phyloP scores from a whole-genome alignment of 2,888 invertebrate genomes.

The Ellobium chinense region DNA sequence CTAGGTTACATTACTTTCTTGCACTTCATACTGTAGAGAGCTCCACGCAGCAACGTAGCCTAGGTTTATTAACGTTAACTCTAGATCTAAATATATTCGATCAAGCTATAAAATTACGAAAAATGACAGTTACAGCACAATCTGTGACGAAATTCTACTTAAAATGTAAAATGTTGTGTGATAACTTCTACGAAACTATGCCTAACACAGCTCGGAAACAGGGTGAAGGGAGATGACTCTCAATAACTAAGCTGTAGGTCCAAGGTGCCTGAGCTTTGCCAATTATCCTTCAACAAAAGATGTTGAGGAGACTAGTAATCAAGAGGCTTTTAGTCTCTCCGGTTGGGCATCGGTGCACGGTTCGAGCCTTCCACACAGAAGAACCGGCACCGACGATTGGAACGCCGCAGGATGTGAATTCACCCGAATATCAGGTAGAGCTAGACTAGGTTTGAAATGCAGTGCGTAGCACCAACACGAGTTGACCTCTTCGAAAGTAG shows the following conservation, averaged over 20 bases:
- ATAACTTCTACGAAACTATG: not conserved
- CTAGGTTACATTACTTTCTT: slow-evolving; percentile 37
- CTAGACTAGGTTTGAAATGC: not conserved
- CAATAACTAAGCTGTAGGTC: not conserved
- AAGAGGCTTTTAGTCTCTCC: not conserved
- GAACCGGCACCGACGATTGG: slow-evolving; percentile 72
- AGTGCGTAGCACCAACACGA: too few relatives aligned
- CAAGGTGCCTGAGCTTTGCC: not conserved
- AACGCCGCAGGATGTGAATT: slow-evolving; percentile 62
- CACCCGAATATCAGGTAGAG: slow-evolving; percentile 72
- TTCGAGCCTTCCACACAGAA: slow-evolving; percentile 25
- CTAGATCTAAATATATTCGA: too few relatives aligned
- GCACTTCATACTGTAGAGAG: not conserved
- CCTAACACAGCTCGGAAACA: too few relatives aligned
- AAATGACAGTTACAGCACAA: too few relatives aligned
- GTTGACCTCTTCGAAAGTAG: too few relatives aligned
- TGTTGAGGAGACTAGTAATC: not conserved
- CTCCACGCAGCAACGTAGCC: too few relatives aligned
- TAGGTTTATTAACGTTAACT: too few relatives aligned
- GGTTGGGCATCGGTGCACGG: slow-evolving; percentile 6
- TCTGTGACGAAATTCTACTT: too few relatives aligned
- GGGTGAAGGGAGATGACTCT: slow-evolving; percentile 13
- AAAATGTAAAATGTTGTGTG: too few relatives aligned
- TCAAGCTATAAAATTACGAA: too few relatives aligned
- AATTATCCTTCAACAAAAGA: not conserved